Percentiles rank a stretch among this genome's conserved stretches.
These are phyloP conservation scores for Habropoda laboriosa DNA, from an alignment of 1,140 invertebrate genomes.

Conservation along the genomic window DNA sequence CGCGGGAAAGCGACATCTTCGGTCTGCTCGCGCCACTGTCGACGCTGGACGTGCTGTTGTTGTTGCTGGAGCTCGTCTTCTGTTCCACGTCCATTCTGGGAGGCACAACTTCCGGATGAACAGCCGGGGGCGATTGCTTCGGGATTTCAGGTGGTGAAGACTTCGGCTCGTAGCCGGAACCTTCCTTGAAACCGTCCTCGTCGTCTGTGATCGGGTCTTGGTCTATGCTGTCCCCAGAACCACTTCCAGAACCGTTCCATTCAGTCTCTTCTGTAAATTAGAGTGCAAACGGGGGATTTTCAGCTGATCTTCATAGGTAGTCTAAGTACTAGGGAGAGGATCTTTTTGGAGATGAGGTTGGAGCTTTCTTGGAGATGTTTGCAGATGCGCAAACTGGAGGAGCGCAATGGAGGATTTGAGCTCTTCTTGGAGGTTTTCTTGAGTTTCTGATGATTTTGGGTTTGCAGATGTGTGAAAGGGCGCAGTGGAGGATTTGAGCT, in stretches of 20 bases:
- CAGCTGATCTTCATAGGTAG: neutral
- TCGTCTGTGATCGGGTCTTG: slow-evolving; percentile 81
- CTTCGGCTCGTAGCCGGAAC: slow-evolving; percentile 75
- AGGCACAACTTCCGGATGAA: slow-evolving; percentile 60
- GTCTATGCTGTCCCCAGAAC: slow-evolving; percentile 82
- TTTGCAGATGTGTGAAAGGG: neutral
- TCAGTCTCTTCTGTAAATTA: slow-evolving; percentile 79
- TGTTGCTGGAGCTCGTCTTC: slow-evolving; percentile 63
- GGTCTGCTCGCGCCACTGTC: slow-evolving; percentile 81
- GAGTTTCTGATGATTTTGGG: neutral
- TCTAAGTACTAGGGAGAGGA: neutral
- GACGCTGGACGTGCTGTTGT: slow-evolving; percentile 60
- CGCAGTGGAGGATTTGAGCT: neutral
- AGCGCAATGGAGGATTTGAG: neutral
- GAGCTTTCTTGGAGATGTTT: neutral
- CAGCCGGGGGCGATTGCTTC: slow-evolving; percentile 55
- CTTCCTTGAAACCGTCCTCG: slow-evolving; percentile 78
- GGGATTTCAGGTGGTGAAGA: slow-evolving; percentile 57
- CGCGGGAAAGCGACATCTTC: slow-evolving; percentile 84
- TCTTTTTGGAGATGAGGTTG: neutral
- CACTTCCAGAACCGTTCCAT: slow-evolving; percentile 83
- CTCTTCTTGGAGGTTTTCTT: neutral
- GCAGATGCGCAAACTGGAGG: neutral
- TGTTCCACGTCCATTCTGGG: slow-evolving; percentile 73
- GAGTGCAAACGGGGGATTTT: neutral